Percentiles rank a stretch among this genome's conserved stretches.
These are phyloP conservation scores for Pseudomyrmex dendroicus DNA, from an alignment of 1,140 invertebrate genomes.

Conservation along the genomic window DNA sequence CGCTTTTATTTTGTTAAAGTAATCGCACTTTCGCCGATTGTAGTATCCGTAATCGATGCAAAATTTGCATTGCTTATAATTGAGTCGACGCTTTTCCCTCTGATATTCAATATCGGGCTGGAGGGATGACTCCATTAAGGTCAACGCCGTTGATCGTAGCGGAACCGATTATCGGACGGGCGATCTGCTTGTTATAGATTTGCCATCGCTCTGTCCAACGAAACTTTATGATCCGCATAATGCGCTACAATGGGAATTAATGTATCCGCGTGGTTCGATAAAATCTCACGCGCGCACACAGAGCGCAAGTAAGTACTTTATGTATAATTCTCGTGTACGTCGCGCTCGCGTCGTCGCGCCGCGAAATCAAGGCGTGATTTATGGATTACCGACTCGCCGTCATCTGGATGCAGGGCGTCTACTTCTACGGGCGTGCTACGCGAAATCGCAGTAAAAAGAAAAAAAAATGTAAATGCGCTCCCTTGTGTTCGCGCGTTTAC, in stretches of 20 bases:
- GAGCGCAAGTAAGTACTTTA: slow-evolving; percentile 60
- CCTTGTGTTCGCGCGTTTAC: slow-evolving; percentile 50
- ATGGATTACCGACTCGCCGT: slow-evolving; percentile 32
- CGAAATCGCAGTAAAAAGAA: slow-evolving; percentile 50
- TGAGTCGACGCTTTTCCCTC: slow-evolving; percentile 11
- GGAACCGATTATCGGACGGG: slow-evolving; percentile 62
- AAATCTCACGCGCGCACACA: slow-evolving; percentile 54
- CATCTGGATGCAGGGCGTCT: slow-evolving; percentile 23
- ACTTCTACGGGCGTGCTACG: slow-evolving; percentile 1
- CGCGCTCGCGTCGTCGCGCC: slow-evolving; percentile 56
- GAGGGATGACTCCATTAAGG: slow-evolving; percentile 48
- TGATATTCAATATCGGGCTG: slow-evolving; percentile 37
- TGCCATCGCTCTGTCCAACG: slow-evolving; percentile 46
- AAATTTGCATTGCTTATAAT: slow-evolving; percentile 17
- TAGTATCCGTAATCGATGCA: slow-evolving; percentile 23
- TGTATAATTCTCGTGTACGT: slow-evolving; percentile 62
- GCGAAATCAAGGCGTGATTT: slow-evolving; percentile 70
- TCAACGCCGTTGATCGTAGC: slow-evolving; percentile 25
- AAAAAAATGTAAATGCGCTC: slow-evolving; percentile 9
- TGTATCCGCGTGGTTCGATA: slow-evolving; percentile 64
- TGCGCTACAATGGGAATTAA: slow-evolving; percentile 72
- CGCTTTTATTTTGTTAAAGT: not conserved
- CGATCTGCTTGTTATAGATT: slow-evolving; percentile 67
- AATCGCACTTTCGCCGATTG: not conserved
- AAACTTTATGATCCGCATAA: slow-evolving; percentile 71